Base-by-base conservation (phyloP, 2,888 invertebrate species). In the Drosophila mimetica region DNA sequence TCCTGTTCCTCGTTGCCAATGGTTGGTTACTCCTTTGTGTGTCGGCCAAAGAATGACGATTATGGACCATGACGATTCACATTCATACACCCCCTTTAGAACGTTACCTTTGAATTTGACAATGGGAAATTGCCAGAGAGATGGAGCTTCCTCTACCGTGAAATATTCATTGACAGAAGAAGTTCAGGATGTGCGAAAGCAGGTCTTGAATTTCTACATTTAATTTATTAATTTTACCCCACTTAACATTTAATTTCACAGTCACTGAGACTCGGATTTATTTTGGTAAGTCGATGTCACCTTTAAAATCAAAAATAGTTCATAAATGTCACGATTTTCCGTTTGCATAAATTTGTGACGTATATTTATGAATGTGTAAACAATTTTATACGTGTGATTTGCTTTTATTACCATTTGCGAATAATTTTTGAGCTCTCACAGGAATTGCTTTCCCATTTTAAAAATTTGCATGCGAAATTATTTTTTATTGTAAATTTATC, bases 81-180 rank as follows among this genome's bases (percentile, higher is more conserved):
- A 41, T 25, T 42, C 41, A 60, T 14, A 60, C 39, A 30, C n/a
- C 11, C 8, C 5, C 3, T 34, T 39, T 58, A 25, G 34, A 25
- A 1, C 16, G 30, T 16, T n/a, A 5, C 28, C 39, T 30, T 55
- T 28, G 32, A 25, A 20, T 4, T 13, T 13, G 4, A 25, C 22
- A 59, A 34, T 28, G 20, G 11, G 3, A 18, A 22, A 9, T 30
- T 41, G 39, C 9, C n/a, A 16, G 18, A 6, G 6, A 30, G 5
- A 4, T 22, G 28, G 1, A 9, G 25, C 14, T 20, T 61, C 11
- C 44, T 63, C 14, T 13, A 14, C 16, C 18, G 28, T 63, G 11
- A 61, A 63, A 61, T 28, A 44, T 60, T 44, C 25, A 60, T 44
- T 14, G 20, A 20, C 25, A 60, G 41, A 9, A 14, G 9, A 14